Conservation (phyloP, 2,113 vertebrate species). For the Xenus cinereus region DNA sequence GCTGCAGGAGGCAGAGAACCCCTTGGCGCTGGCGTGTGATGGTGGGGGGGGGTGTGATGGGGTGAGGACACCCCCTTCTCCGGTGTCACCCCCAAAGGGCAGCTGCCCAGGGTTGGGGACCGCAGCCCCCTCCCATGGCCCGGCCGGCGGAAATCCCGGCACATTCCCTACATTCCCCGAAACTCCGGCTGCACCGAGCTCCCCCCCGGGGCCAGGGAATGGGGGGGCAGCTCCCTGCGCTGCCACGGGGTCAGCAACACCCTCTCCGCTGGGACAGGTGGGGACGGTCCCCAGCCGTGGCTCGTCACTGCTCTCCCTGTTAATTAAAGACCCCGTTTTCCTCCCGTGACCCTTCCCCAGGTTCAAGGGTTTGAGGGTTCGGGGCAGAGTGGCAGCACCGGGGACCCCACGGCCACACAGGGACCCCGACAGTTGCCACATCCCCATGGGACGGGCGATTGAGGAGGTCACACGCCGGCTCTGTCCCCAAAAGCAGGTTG, state of each 20-base stretch:
- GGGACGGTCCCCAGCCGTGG: background rate
- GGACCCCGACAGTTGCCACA: accelerated
- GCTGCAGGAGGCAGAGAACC: too few relatives aligned
- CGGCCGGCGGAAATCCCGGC: background rate
- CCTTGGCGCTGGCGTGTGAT: accelerated
- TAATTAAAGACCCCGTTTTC: background rate
- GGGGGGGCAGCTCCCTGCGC: background rate
- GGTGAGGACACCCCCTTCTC: background rate
- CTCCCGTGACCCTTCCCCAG: accelerated
- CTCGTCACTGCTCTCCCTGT: background rate
- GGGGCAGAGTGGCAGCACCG: background rate
- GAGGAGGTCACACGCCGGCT: background rate
- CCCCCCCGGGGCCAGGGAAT: accelerated
- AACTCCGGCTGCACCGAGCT: background rate
- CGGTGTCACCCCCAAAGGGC: background rate
- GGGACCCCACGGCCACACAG: background rate
- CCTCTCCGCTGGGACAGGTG: background rate
- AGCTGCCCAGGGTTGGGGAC: accelerated
- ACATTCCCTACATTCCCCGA: background rate
- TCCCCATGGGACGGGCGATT: accelerated
- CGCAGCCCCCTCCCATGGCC: background rate
- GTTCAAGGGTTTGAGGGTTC: accelerated
- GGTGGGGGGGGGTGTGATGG: accelerated
- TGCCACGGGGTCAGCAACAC: accelerated
- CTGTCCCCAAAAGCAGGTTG: background rate